Base-by-base conservation (phyloP, 2,888 invertebrate species). In the Drosophila yooni region DNA sequence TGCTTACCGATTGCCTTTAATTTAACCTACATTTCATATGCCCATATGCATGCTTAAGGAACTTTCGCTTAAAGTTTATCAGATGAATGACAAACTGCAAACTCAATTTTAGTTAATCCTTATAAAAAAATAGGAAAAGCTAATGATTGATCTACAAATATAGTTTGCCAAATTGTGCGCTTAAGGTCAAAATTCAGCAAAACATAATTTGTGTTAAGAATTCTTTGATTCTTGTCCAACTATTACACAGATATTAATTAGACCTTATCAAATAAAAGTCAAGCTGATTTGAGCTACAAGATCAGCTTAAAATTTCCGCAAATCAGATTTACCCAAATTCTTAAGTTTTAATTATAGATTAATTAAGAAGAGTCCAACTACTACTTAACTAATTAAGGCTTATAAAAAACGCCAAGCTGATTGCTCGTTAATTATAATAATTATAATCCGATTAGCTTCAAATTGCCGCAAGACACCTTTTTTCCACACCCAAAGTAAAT, bases 1-100 rank as follows among this genome's bases (percentile, higher is more conserved):
- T 78, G 64, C 38, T 50, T 29, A 63, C 58, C 76, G 64, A 75
- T 78, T 79, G 79, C 58, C 63, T 59, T 58, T 43, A 48, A 65
- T 59, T 65, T 71, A 64, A 78, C 80, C 80, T 53, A 78, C 48
- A 53, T 50, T 59, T 38, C 10, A 29, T 46, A 29, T 46, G 10
- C 38, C 2, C 27, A 34, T 1, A 36, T 57, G 46, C 57, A 27
- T 56, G 10, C 13, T 27, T 15, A 36, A 31, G 18, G 3, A 46
- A 50, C 27, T 50, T 50, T 50, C 27, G 11, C 50, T 27, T 50
- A 1, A 18, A 50, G 15, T 25, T 25, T 1, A 25, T 25, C 15
- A 25, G 15, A 4, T 15, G 8, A 8, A 4, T 15, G 46, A 8
- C 2, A 15, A 46, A 1, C 46, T 46, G 25, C 15, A 46, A 46